These are phyloP conservation scores for Lasioglossum baleicum DNA, from an alignment of 1,140 invertebrate genomes.

Conservation along the genomic window DNA sequence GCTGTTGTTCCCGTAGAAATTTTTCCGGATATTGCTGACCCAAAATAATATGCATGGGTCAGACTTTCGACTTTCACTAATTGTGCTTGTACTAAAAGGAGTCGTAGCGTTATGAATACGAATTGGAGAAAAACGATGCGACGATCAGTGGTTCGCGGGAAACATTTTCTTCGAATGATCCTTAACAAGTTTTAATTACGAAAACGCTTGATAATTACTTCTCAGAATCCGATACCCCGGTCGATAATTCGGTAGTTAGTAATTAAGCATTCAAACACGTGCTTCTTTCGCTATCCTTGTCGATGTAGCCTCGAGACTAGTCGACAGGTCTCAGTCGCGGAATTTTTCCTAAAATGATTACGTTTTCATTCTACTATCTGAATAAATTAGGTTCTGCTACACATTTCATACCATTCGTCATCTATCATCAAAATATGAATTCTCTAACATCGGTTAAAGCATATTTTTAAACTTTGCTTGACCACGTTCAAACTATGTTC, in stretches of 20 bases:
- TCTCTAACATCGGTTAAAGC: too few species aligned
- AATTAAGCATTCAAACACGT: not conserved
- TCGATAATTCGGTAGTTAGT: conserved; percentile 1
- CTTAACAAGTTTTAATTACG: not conserved
- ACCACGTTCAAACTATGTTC: too few species aligned
- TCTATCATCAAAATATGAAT: too few species aligned
- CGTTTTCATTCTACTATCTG: too few species aligned
- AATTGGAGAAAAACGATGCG: not conserved
- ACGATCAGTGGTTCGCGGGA: not conserved
- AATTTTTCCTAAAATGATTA: not conserved
- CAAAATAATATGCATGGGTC: not conserved
- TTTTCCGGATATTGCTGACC: not conserved
- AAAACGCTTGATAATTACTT: conserved; percentile 10
- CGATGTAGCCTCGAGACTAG: not conserved
- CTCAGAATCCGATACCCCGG: not conserved
- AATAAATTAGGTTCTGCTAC: too few species aligned
- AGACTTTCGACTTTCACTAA: not conserved
- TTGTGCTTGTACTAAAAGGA: not conserved
- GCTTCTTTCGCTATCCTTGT: not conserved
- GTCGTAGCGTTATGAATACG: not conserved
- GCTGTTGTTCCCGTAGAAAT: not conserved
- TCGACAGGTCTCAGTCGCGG: not conserved
- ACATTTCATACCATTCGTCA: too few species aligned
- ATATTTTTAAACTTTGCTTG: too few species aligned
- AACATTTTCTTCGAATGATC: not conserved